Conservation (phyloP, 2,888 invertebrate species). For the Beris chalybata region DNA sequence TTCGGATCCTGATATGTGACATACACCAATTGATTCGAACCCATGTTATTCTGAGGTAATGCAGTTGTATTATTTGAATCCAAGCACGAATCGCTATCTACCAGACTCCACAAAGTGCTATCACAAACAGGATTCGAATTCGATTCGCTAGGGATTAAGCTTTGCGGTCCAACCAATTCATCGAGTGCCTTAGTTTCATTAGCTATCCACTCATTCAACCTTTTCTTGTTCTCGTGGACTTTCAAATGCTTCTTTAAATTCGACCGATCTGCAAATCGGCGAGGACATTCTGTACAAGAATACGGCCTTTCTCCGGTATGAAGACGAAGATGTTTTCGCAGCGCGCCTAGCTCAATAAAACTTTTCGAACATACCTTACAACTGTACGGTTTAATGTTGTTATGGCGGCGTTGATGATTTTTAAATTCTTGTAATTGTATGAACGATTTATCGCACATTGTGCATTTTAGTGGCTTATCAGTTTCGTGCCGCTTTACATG, state of each 20-base stretch:
- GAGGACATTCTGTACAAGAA: slow-evolving; percentile 59
- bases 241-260: slow-evolving; percentile 62
- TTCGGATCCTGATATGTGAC: slow-evolving; percentile 59
- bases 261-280: slow-evolving; percentile 68
- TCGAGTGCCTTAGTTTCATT: not conserved
- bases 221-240: slow-evolving; percentile 42
- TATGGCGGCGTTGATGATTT: slow-evolving; percentile 33
- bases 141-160: slow-evolving; percentile 7
- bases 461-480: slow-evolving; percentile 62
- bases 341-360: slow-evolving; percentile 64
- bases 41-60: slow-evolving; percentile 10
- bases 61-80: not conserved
- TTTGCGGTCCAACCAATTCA: slow-evolving; percentile 3
- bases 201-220: not conserved
- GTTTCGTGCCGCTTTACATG: slow-evolving; percentile 60
- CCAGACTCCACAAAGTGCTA: slow-evolving; percentile 27
- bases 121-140: slow-evolving; percentile 31
- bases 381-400: slow-evolving; percentile 34
- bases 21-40: slow-evolving; percentile 53
- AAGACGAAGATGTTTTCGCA: slow-evolving; percentile 67
- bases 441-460: slow-evolving; percentile 63
- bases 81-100: slow-evolving; percentile 15
- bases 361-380: slow-evolving; percentile 62
- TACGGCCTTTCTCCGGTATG: slow-evolving; percentile 66
- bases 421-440: slow-evolving; percentile 21